Evolutionary conservation across 2,888 invertebrate genomes (phyloP), one percentile per base, ranked within the genome.

Genomic region (Noctua janthe): DNA sequence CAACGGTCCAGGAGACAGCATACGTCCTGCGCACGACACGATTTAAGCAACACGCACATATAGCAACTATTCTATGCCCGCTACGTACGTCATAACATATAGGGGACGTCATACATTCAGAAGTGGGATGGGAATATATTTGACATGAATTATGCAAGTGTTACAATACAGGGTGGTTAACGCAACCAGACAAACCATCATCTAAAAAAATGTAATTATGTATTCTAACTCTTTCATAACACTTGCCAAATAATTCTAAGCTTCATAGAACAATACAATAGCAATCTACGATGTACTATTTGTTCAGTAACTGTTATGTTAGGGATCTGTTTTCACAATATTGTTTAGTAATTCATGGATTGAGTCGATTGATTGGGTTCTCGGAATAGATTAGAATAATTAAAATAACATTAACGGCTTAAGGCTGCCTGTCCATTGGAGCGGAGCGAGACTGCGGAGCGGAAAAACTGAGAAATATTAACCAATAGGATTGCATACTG

Each of bases 1-100:
- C 98, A 99, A 97, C 98, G 98, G 97, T 98, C 98, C 98, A 98
- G 98, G 91, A 98, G 97, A 96, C 98, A 98, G 98, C 98, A 98
- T 95, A 98, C 98, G 97, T 98, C 98, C 98, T 98, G 97, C 97
- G 97, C 95, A 95, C 95, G 95, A 95, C 93, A 96, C 93, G 91
- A 92, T 92, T 95, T 95, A 94, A 94, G 97, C 97, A 95, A 86
- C 62, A 97, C 93, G 91, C 87, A 91, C 92, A 96, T 95, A 87
- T 83, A 88, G 86, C 86, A 87, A 77, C 87, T 81, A 87, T 87
- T 72, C 82, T 87, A 84, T 84, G 82, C 87, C 67, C 62, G 62
- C 80, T 86, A 86, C 80, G 56, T 71, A 81, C 71, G 43, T 76
- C 39, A 74, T 77, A 59, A 79, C 74, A 80, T 76, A 81, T 13